Evolutionary conservation across 2,113 vertebrate genomes (phyloP).

Genomic region (Cairina moschata): DNA sequence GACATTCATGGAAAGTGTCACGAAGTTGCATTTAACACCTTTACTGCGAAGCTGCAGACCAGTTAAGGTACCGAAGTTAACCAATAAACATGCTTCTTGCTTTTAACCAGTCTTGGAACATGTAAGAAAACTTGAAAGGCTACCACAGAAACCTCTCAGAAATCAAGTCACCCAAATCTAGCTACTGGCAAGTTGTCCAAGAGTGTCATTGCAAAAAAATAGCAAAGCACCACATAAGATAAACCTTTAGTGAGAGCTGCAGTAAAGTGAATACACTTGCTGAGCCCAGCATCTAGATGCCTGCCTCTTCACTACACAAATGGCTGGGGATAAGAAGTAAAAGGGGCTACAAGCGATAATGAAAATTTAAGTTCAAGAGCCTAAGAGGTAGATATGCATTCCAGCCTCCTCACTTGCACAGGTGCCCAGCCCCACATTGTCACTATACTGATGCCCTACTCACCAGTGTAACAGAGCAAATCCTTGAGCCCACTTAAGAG

Average conservation of each 20-base stretch:
- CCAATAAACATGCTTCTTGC: not conserved
- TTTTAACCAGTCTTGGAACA: not conserved
- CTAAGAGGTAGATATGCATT: not conserved
- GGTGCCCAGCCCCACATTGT: not conserved
- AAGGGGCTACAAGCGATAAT: accelerated
- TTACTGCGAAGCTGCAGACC: not conserved
- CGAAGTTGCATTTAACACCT: not conserved
- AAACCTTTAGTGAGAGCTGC: accelerated
- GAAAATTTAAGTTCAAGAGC: not conserved
- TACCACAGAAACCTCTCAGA: not conserved
- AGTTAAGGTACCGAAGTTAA: not conserved
- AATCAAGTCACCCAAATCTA: not conserved
- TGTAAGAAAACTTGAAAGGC: not conserved
- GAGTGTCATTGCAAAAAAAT: no score
- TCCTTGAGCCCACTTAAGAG: not conserved
- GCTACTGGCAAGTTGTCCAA: not conserved
- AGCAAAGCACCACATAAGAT: not conserved
- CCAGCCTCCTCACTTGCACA: not conserved
- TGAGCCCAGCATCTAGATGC: not conserved
- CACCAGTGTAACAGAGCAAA: accelerated
- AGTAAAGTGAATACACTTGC: not conserved
- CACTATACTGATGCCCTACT: accelerated
- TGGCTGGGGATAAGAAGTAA: accelerated
- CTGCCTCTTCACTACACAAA: accelerated
- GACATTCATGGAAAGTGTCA: not conserved